Evolutionary conservation across 2,888 invertebrate species (phyloP).

Genomic region (Drosophila mulleri): DNA sequence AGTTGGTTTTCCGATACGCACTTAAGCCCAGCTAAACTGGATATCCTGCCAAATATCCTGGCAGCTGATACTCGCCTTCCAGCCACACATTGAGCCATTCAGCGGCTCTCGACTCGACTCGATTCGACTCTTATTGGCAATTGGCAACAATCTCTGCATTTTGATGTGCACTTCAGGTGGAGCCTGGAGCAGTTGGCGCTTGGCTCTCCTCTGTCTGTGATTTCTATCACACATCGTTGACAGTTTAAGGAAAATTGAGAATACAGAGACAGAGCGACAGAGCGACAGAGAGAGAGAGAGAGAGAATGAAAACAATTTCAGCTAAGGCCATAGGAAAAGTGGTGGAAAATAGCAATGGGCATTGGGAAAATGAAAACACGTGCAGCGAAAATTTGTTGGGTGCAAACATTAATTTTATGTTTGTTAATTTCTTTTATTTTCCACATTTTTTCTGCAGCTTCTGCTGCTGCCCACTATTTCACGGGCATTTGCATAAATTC

Average conservation of each 20-base stretch:
- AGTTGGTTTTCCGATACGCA: conserved; percentile 36
- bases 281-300: background rate
- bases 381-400: conserved; percentile 73
- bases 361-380: conserved; percentile 67
- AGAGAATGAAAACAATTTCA: conserved; percentile 57
- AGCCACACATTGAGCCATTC: conserved; percentile 51
- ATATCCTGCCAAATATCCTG: background rate
- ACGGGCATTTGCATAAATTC: conserved; percentile 80
- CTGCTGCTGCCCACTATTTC: conserved; percentile 56
- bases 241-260: conserved; percentile 32
- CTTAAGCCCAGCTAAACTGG: conserved; percentile 36
- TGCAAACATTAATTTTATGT: conserved; percentile 83
- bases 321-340: conserved; percentile 35
- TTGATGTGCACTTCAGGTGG: conserved; percentile 60
- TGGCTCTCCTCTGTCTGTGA: conserved; percentile 37
- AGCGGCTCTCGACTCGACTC: conserved; percentile 47
- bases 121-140: conserved; percentile 62
- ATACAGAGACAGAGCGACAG: background rate
- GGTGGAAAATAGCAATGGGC: conserved; percentile 18
- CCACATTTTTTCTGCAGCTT: conserved; percentile 46
- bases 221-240: conserved; percentile 69
- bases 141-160: conserved; percentile 70
- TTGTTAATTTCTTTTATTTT: conserved; percentile 82
- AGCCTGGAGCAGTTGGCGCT: conserved; percentile 16
- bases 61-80: conserved; percentile 16